Evolutionary conservation across 2,113 vertebrate species (phyloP).

Genomic region (Macrotis lagotis): DNA sequence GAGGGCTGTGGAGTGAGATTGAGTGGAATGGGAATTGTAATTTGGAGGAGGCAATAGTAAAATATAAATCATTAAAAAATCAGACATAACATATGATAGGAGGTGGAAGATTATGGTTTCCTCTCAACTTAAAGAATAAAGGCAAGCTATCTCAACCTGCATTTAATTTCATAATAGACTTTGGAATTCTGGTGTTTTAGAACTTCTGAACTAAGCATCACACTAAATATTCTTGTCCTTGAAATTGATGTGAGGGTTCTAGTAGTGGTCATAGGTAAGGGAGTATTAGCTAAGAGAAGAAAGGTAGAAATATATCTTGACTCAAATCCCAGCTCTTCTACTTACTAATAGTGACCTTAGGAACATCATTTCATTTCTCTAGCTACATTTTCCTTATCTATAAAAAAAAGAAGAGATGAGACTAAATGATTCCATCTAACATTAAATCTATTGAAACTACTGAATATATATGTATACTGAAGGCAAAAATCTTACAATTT

Average conservation of each 20-base stretch:
- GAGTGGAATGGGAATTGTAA: not conserved
- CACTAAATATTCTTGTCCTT: not conserved
- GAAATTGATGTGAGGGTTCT: not conserved
- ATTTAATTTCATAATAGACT: not conserved
- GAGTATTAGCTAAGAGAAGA: not conserved
- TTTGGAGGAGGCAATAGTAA: not conserved
- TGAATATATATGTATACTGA: no score
- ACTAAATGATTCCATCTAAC: not conserved
- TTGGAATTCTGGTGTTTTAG: not conserved
- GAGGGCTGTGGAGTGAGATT: not conserved
- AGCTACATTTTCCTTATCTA: not conserved
- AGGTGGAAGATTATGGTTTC: not conserved
- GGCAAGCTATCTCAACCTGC: not conserved
- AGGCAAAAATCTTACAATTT: no score
- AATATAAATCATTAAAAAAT: not conserved
- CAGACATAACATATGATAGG: not conserved
- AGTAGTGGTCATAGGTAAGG: not conserved
- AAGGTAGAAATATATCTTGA: not conserved
- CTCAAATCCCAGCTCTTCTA: not conserved
- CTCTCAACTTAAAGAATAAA: not conserved
- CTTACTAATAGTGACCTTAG: not conserved
- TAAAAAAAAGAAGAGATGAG: not conserved
- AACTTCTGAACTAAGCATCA: not conserved
- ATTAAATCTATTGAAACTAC: not conserved
- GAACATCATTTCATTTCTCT: not conserved